phyloP scores from a whole-genome alignment of 2,797 vertebrate species.

The Tinamus major region DNA sequence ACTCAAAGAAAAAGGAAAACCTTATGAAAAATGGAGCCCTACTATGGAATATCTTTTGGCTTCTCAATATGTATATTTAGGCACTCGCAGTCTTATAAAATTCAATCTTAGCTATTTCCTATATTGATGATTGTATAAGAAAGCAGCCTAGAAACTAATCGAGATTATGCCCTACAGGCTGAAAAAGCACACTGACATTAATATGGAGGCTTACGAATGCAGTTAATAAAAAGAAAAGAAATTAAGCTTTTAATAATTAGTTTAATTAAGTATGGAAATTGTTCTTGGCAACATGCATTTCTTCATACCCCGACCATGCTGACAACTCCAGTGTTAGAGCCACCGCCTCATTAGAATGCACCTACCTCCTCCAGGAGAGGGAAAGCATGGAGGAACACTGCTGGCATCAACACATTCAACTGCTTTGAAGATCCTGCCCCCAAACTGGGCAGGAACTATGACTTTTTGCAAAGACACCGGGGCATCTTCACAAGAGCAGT shows the following conservation, averaged over 20 bases:
- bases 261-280: not conserved
- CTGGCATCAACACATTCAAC: fast-evolving
- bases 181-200: not conserved
- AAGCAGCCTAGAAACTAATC: not conserved
- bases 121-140: not conserved
- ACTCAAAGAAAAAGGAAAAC: not conserved
- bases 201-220: not conserved
- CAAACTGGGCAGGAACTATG: not conserved
- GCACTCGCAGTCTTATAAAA: too few species aligned
- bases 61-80: not conserved
- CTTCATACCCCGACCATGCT: not conserved
- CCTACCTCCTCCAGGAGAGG: not conserved
- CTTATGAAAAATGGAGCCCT: not conserved
- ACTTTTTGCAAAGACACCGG: not conserved
- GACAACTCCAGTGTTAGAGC: not conserved
- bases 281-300: not conserved
- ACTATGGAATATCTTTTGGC: not conserved
- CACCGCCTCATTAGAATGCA: not conserved
- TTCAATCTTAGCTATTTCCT: too few species aligned
- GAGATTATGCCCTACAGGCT: not conserved
- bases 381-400: not conserved
- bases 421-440: not conserved
- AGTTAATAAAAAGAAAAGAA: not conserved
- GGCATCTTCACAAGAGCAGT: not conserved
- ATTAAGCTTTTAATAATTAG: not conserved